Conservation (phyloP, 1,140 invertebrate genomes). For the Nasonia vitripennis region DNA sequence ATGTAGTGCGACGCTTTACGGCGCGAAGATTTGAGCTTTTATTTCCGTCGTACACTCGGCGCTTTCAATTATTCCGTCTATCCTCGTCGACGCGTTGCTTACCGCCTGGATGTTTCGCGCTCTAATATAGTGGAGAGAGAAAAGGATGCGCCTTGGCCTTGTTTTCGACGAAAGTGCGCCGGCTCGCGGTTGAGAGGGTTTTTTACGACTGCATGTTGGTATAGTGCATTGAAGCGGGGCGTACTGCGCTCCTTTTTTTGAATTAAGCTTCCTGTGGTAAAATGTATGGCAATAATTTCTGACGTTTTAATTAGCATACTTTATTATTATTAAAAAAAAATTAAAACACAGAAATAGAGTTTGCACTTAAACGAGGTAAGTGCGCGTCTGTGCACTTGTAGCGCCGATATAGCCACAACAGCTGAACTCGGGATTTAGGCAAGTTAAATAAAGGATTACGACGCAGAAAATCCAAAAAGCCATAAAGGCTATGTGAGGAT, state of each 20-base stretch:
- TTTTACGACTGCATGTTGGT: not conserved
- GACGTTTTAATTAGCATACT: not conserved
- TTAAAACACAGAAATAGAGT: too few species aligned
- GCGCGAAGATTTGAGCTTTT: slow-evolving; percentile 27
- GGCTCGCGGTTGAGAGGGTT: not conserved
- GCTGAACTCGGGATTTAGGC: not conserved
- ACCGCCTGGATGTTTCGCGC: not conserved
- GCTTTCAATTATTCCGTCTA: slow-evolving; percentile 41
- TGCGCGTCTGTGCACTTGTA: too few species aligned
- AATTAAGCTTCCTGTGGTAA: not conserved
- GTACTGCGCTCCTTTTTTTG: not conserved
- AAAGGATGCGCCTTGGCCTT: slow-evolving; percentile 5
- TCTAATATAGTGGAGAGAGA: not conserved
- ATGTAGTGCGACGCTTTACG: not conserved
- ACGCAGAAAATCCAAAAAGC: not conserved
- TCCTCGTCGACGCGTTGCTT: not conserved
- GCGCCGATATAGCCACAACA: not conserved
- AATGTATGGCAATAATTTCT: not conserved
- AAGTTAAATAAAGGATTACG: not conserved
- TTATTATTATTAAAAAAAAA: too few species aligned
- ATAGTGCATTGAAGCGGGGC: not conserved
- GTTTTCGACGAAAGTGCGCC: not conserved
- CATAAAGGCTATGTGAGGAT: too few species aligned
- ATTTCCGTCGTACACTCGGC: not conserved
- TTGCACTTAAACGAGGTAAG: too few species aligned